These are phyloP conservation scores for Holocentrus rufus DNA, from an alignment of 2,797 vertebrate genomes.

Conservation along the genomic window DNA sequence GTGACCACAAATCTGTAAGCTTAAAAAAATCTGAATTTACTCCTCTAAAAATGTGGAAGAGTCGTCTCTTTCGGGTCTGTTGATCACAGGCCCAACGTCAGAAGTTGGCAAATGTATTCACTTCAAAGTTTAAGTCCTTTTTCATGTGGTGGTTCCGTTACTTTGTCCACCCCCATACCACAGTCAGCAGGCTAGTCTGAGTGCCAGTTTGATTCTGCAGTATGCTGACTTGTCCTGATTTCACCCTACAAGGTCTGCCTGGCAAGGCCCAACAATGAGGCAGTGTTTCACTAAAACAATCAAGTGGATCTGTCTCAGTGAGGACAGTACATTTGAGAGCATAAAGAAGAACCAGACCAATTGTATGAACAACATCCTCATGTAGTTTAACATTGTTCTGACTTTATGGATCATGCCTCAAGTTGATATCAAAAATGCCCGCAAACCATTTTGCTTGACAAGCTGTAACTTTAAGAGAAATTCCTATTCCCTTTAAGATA, in stretches of 20 bases:
- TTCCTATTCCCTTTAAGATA: neutral
- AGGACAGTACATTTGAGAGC: neutral
- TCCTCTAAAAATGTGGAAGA: neutral
- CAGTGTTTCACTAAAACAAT: slow-evolving; percentile 46
- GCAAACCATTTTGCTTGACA: neutral
- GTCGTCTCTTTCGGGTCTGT: neutral
- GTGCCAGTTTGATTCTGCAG: slow-evolving; percentile 39
- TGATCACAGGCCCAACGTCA: slow-evolving; percentile 28
- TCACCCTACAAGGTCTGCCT: slow-evolving; percentile 18
- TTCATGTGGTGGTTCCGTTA: slow-evolving; percentile 23
- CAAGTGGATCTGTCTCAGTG: neutral
- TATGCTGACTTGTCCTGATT: slow-evolving; percentile 52
- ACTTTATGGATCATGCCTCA: neutral
- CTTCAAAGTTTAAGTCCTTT: slow-evolving; percentile 33
- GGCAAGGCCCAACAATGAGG: slow-evolving; percentile 42
- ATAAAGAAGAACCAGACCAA: neutral
- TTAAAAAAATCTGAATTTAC: neutral
- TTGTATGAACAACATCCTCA: slow-evolving; percentile 11
- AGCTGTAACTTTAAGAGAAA: neutral
- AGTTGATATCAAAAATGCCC: neutral
- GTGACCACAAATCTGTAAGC: slow-evolving; percentile 1
- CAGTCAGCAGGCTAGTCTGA: slow-evolving; percentile 33
- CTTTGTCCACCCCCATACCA: slow-evolving; percentile 60
- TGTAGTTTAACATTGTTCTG: neutral
- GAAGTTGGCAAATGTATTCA: slow-evolving; percentile 19